Conservation (phyloP, 2,797 vertebrate species). For the Pygocentrus nattereri region DNA sequence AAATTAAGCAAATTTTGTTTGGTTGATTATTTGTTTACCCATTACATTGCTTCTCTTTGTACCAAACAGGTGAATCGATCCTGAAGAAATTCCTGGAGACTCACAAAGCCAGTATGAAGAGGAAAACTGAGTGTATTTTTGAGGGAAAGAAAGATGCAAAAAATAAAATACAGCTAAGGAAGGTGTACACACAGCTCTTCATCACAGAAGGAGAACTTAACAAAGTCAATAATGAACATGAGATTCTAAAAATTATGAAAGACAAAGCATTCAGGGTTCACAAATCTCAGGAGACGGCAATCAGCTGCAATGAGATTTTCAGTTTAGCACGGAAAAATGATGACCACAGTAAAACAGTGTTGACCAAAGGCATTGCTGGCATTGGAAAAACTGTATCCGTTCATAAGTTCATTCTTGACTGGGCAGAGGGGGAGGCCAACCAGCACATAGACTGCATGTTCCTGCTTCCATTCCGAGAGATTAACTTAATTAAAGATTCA, state of each 20-base stretch:
- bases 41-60: background rate
- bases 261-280: background rate
- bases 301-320: slow-evolving; percentile 43
- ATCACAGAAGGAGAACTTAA: slow-evolving; percentile 49
- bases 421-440: slow-evolving; percentile 38
- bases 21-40: background rate
- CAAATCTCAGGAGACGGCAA: slow-evolving; percentile 24
- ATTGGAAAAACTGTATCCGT: slow-evolving; percentile 45
- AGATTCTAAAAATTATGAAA: slow-evolving; percentile 29
- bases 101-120: slow-evolving; percentile 3
- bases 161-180: slow-evolving; percentile 5
- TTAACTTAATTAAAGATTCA: slow-evolving; percentile 26
- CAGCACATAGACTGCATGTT: slow-evolving; percentile 42
- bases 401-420: slow-evolving; percentile 49
- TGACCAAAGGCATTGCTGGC: slow-evolving; percentile 45
- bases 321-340: slow-evolving; percentile 2
- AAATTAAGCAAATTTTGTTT: no score
- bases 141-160: slow-evolving; percentile 18
- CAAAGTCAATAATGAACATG: slow-evolving; percentile 36
- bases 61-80: background rate
- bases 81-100: background rate
- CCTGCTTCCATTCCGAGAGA: slow-evolving; percentile 44
- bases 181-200: slow-evolving; percentile 44
- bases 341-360: slow-evolving; percentile 1
- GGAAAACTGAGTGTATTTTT: slow-evolving; percentile 11